Percentiles rank a stretch among this genome's conserved stretches.
Evolutionary conservation across 2,888 invertebrate species (phyloP).

Genomic region (Caenorhabditis sp.): DNA sequence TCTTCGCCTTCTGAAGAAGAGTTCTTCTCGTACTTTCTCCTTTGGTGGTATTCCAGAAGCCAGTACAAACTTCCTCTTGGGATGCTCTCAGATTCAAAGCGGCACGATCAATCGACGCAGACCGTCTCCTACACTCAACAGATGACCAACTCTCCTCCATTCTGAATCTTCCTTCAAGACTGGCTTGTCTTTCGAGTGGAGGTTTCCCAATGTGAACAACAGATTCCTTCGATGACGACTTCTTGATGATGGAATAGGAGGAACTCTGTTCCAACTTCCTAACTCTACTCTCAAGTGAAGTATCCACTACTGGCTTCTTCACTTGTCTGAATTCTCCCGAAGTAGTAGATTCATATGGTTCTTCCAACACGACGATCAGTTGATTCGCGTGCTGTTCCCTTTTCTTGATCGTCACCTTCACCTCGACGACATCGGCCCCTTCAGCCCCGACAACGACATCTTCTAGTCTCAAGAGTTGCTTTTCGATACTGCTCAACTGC

Average conservation of each 20-base stretch:
- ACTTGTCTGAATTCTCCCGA: conserved; percentile 28
- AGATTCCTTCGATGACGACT: conserved; percentile 49
- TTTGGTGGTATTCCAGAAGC: conserved; percentile 67
- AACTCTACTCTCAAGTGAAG: conserved; percentile 41
- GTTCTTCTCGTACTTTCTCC: conserved; percentile 58
- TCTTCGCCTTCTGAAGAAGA: conserved; percentile 58
- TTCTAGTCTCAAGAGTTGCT: conserved; percentile 50
- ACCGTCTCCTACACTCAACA: conserved; percentile 46
- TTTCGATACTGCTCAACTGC: conserved; percentile 65
- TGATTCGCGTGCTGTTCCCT: conserved; percentile 63
- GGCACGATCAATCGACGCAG: conserved; percentile 53
- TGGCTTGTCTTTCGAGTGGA: conserved; percentile 54
- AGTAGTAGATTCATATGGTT: conserved; percentile 44
- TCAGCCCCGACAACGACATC: conserved; percentile 56
- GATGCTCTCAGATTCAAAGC: conserved; percentile 41
- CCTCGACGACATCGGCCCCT: conserved; percentile 32
- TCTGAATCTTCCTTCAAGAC: conserved; percentile 64
- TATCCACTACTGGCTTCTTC: conserved; percentile 39
- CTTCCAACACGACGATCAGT: conserved; percentile 66
- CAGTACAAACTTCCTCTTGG: conserved; percentile 63
- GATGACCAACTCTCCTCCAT: conserved; percentile 61
- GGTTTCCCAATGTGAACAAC: conserved; percentile 41
- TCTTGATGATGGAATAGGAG: conserved; percentile 55
- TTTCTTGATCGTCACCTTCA: conserved; percentile 55
- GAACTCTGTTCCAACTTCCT: conserved; percentile 43